Evolutionary conservation across 2,888 invertebrate species (phyloP), one percentile per base, ranked within the genome.

Genomic region (Drosophila phalerata): DNA sequence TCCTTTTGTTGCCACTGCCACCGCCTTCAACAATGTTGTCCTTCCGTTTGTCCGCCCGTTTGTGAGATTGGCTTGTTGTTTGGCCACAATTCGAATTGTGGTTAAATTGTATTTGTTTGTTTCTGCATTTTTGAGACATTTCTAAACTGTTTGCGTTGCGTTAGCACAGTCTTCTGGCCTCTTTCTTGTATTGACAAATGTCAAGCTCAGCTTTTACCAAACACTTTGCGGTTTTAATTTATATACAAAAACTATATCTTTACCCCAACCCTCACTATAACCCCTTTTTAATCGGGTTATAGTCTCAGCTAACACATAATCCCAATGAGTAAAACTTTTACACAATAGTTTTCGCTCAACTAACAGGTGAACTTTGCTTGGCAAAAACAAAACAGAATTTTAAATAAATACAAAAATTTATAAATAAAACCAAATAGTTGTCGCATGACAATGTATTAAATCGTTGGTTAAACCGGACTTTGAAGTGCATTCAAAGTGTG

Each of bases 61-160:
- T 17, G 13, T 47, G 13, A 32, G 37, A 43, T 53, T 69, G 52
- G 61, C 56, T 67, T 64, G 67, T 67, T 77, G 69, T 42, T 52
- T 53, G 69, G 64, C 69, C 87, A 80, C 69, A 86, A 78, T 76
- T 80, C 69, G 73, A 71, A 80, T 80, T 87, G 84, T 85, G 84
- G 84, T 84, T 70, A 78, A 76, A 72, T 64, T 70, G 70, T 73
- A 70, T 81, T 63, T 71, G 63, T 70, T 65, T 57, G 72, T 66
- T 64, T 73, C 57, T 66, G 68, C 61, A 72, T 78, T 79, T 79
- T 72, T 76, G 51, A 65, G 57, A 45, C 71, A 74, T 65, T 64
- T 60, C 48, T 49, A 43, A 70, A 40, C 49, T 32, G 40, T 65
- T 69, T 64, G 47, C 34, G 11, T 63, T 48, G 48, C 15, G 19